phyloP scores from a whole-genome alignment of 2,888 invertebrate genomes.

The Dynastes maya region DNA sequence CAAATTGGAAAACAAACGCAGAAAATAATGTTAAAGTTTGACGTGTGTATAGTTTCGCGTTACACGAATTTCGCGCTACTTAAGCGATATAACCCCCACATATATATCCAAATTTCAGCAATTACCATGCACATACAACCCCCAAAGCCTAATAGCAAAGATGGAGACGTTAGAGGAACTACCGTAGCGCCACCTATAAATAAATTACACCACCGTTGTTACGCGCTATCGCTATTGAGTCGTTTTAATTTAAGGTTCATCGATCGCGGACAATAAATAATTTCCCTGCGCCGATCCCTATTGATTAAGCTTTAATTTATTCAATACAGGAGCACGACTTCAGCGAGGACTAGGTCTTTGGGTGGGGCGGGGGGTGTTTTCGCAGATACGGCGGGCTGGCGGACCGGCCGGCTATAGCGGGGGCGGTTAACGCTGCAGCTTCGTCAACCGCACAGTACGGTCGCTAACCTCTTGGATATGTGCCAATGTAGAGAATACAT shows the following conservation, averaged over 20 bases:
- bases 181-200: neutral
- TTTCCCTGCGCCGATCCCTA: neutral
- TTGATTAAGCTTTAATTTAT: constrained; percentile 4
- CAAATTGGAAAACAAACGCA: too few relatives aligned
- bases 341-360: too few relatives aligned
- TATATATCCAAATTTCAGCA: too few relatives aligned
- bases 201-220: neutral
- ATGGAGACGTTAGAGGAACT: neutral
- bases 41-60: too few relatives aligned
- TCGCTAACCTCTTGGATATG: constrained; percentile 4
- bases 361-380: neutral
- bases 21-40: too few relatives aligned
- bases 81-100: too few relatives aligned
- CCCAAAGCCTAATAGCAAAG: neutral
- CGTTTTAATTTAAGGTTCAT: constrained; percentile 2
- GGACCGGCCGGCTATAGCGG: neutral
- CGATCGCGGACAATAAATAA: constrained; percentile 13
- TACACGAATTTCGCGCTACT: too few relatives aligned
- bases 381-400: neutral
- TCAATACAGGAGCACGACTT: neutral
- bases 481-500: neutral
- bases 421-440: neutral
- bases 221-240: neutral
- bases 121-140: too few relatives aligned
- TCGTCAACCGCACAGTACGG: neutral